These are phyloP conservation scores for Coilia nasus DNA, from an alignment of 2,797 vertebrate genomes.

Conservation along the genomic window DNA sequence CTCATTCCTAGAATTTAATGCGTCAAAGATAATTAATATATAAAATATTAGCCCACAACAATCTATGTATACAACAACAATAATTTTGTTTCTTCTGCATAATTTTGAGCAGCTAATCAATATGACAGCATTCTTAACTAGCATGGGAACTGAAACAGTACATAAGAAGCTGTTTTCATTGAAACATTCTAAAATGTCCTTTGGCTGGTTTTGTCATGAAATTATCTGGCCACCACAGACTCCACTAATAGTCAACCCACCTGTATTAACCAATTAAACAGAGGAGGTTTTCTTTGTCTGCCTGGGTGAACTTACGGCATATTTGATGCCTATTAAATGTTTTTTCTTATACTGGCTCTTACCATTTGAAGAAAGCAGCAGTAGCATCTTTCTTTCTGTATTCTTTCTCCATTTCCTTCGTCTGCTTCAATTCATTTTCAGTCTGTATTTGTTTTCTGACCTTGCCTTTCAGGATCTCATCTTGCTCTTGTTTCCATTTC, in stretches of 20 bases:
- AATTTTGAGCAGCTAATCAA: background rate
- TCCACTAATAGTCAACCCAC: too few relatives aligned
- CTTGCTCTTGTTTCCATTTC: slow-evolving; percentile 87
- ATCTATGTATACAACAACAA: background rate
- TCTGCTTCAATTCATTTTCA: slow-evolving; percentile 75
- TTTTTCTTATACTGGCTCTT: slow-evolving; percentile 45
- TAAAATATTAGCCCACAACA: background rate
- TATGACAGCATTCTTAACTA: background rate
- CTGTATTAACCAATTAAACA: too few relatives aligned
- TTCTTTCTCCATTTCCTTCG: slow-evolving; percentile 76
- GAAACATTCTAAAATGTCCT: background rate
- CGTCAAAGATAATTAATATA: slow-evolving; percentile 6
- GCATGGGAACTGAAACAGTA: too few relatives aligned
- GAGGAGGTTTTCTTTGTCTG: background rate
- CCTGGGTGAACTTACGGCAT: background rate
- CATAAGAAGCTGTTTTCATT: too few relatives aligned
- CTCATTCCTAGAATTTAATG: slow-evolving; percentile 75
- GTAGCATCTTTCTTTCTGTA: slow-evolving; percentile 79
- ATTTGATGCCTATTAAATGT: background rate
- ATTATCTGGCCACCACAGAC: too few relatives aligned
- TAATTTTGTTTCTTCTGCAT: background rate
- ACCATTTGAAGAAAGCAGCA: slow-evolving; percentile 87
- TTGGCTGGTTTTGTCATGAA: background rate
- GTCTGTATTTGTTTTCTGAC: slow-evolving; percentile 73
- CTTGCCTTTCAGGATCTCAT: slow-evolving; percentile 77